phyloP scores from a whole-genome alignment of 2,113 vertebrate genomes.

The Poeciliopsis prolifica region DNA sequence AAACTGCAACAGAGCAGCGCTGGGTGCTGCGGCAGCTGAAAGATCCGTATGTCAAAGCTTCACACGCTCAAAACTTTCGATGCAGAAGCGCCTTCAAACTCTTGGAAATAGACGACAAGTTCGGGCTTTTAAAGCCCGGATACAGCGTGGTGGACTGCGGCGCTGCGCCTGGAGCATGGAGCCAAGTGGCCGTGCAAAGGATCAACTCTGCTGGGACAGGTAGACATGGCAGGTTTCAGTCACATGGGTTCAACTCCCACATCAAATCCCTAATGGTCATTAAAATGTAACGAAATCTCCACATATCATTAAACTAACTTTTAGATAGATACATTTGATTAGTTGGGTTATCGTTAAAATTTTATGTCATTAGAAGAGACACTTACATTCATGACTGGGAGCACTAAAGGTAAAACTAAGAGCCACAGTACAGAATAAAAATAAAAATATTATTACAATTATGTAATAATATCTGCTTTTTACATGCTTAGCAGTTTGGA shows the following conservation, averaged over 20 bases:
- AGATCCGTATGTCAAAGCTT: constrained; percentile 91
- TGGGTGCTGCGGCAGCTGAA: constrained; percentile 87
- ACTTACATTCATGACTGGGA: too few relatives aligned
- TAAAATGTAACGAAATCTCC: too few relatives aligned
- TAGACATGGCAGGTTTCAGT: constrained; percentile 43
- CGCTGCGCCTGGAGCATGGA: constrained; percentile 94
- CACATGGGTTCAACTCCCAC: not conserved
- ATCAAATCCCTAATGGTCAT: too few relatives aligned
- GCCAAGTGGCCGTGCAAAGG: constrained; percentile 88
- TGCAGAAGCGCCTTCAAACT: constrained; percentile 96
- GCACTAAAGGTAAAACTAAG: too few relatives aligned
- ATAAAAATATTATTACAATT: too few relatives aligned
- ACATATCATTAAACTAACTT: too few relatives aligned
- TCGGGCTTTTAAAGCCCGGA: constrained; percentile 83
- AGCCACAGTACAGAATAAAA: too few relatives aligned
- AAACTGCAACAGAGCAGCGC: constrained; percentile 76
- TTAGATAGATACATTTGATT: too few relatives aligned
- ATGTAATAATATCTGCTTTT: too few relatives aligned
- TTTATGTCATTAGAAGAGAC: too few relatives aligned
- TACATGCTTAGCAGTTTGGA: too few relatives aligned
- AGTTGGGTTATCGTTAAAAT: too few relatives aligned
- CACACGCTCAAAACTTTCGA: constrained; percentile 82
- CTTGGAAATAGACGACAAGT: constrained; percentile 86
- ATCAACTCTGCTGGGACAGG: constrained; percentile 88
- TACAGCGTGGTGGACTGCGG: constrained; percentile 89